These are phyloP conservation scores for Lasioglossum morio DNA, from an alignment of 2,888 invertebrate species.

Conservation along the genomic window DNA sequence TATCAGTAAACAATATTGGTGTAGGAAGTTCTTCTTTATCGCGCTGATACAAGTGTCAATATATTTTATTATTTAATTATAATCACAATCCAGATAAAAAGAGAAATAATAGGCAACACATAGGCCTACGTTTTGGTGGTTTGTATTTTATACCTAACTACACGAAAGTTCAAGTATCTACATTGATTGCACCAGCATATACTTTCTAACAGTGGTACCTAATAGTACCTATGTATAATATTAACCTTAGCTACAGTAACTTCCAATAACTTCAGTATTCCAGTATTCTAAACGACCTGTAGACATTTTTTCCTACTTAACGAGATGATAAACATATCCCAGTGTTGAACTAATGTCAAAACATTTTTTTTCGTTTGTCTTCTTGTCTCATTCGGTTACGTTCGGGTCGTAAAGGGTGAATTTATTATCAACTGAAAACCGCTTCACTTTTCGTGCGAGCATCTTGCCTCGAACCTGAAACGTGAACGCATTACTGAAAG, in stretches of 20 bases:
- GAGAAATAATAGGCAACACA: neutral
- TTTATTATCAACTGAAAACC: conserved; percentile 22
- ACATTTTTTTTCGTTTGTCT: too few relatives aligned
- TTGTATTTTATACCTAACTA: neutral
- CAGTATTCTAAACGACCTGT: neutral
- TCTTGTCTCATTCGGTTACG: neutral
- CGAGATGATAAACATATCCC: neutral
- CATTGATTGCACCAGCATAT: neutral
- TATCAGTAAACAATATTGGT: neutral
- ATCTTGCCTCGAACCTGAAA: conserved; percentile 12
- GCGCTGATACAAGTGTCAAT: neutral
- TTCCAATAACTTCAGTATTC: neutral
- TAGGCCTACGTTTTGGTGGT: neutral
- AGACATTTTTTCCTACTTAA: neutral
- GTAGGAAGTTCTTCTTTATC: neutral
- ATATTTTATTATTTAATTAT: neutral
- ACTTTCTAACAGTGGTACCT: neutral
- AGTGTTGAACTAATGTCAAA: neutral
- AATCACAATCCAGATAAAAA: neutral
- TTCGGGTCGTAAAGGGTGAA: neutral
- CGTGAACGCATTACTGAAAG: conserved; percentile 38
- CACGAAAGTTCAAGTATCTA: neutral
- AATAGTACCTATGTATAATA: neutral
- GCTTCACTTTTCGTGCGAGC: conserved; percentile 24
- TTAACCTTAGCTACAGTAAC: neutral